A percentile compares a stretch with the other conserved stretches of the same genome.
Conservation (phyloP, 2,113 vertebrate species). For the Rynchops niger region DNA sequence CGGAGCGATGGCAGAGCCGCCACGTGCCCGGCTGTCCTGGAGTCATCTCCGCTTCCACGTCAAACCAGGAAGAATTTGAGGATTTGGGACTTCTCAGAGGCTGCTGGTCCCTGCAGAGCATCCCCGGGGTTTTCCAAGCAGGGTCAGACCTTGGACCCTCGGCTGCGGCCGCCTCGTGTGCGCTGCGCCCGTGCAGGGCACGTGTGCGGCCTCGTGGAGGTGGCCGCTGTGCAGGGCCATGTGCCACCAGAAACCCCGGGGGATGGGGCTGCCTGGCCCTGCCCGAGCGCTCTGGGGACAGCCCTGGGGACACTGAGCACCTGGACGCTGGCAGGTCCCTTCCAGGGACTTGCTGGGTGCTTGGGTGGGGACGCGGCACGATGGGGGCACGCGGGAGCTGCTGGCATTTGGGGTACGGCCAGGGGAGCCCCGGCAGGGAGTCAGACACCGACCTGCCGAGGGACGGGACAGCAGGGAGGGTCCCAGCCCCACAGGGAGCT, state of each 20-base stretch:
- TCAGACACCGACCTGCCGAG: fast-evolving
- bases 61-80: not conserved
- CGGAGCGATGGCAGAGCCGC: fast-evolving
- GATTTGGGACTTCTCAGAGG: not conserved
- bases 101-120: not conserved
- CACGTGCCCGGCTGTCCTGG: fast-evolving
- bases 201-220: not conserved
- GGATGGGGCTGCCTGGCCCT: fast-evolving
- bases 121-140: not conserved
- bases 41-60: not conserved
- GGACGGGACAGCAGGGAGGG: no score
- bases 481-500: not conserved
- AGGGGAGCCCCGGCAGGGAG: not conserved
- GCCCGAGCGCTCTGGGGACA: not conserved
- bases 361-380: not conserved
- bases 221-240: fast-evolving
- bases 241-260: not conserved
- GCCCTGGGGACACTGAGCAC: fast-evolving
- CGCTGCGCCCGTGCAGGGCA: not conserved
- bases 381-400: not conserved
- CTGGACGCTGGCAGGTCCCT: not conserved
- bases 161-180: not conserved
- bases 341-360: not conserved
- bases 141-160: not conserved
- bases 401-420: not conserved